phyloP scores from a whole-genome alignment of 1,140 invertebrate species.

The Aphelenchoides besseyi region DNA sequence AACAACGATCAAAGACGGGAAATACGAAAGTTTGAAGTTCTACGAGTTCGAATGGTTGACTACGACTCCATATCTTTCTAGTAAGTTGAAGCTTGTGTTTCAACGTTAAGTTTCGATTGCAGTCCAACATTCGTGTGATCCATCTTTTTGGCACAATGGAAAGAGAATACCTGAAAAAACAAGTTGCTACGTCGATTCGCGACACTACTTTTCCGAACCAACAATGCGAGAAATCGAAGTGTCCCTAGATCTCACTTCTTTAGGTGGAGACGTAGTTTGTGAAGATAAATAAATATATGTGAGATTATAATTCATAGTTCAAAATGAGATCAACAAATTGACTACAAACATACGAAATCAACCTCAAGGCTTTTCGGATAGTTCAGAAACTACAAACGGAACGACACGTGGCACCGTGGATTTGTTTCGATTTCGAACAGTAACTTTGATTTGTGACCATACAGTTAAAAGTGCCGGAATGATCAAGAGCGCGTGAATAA shows the following conservation, averaged over 20 bases:
- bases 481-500: constrained; percentile 25
- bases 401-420: neutral
- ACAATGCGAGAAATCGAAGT: neutral
- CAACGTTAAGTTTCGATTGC: neutral
- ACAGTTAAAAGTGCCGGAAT: constrained; percentile 25
- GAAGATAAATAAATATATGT: constrained; percentile 5
- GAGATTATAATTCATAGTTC: neutral
- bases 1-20: neutral
- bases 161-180: neutral
- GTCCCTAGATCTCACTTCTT: neutral
- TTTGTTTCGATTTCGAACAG: neutral
- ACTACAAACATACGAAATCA: neutral
- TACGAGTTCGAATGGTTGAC: neutral
- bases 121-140: neutral
- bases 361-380: neutral
- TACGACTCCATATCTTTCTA: neutral
- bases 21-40: neutral
- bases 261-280: neutral
- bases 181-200: neutral
- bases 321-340: neutral
- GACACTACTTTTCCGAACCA: neutral
- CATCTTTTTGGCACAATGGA: neutral
- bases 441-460: neutral
- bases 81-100: neutral
- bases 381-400: neutral